Evolutionary conservation across 2,113 vertebrate species (phyloP), one percentile per base, ranked within the genome.

Genomic region (Phocoena sinus): DNA sequence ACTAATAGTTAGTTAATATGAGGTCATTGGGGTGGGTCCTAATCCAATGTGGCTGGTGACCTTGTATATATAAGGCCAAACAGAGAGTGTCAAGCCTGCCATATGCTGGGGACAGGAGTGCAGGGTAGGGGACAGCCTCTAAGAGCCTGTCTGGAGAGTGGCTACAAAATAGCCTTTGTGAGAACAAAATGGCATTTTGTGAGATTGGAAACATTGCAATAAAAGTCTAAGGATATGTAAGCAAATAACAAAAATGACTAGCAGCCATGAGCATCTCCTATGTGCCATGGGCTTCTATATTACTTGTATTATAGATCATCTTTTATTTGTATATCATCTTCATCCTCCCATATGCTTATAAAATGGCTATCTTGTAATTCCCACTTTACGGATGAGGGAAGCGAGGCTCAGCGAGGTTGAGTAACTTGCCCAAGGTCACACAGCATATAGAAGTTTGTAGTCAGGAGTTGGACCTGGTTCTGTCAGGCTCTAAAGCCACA

Each of bases 131-230:
- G 68, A 28, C 71, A 96, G 60, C 21, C 95, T 83, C 71, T 44
- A 44, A 84, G 53, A 36, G 62, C 96, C 70, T 13, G 33, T 58
- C 79, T 60, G 23, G 20, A 95, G 33, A 71, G 38, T 70, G 0
- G 0, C 36, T 90, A 77, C 65, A 89, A 56, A 87, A n/a, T 3
- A n/a, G 8, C 88, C 60, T 21, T 13, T n/a, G 0, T 65, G 89
- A 80, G 62, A 50, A 95, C 70, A 68, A 92, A 93, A 1, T 2
- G 8, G 1, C 20, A 53, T 82, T 70, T 80, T 31, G 33, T 58
- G 47, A 95, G 96, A 89, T 17, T 44, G 91, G 94, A 97, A 93
- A 97, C 88, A 60, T 77, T 93, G 63, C 25, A 83, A 79, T 26
- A 67, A 68, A 89, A 84, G 5, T 63, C 70, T 63, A 14, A 74